Conservation (phyloP, 2,113 vertebrate genomes). For the Zapus hudsonius region DNA sequence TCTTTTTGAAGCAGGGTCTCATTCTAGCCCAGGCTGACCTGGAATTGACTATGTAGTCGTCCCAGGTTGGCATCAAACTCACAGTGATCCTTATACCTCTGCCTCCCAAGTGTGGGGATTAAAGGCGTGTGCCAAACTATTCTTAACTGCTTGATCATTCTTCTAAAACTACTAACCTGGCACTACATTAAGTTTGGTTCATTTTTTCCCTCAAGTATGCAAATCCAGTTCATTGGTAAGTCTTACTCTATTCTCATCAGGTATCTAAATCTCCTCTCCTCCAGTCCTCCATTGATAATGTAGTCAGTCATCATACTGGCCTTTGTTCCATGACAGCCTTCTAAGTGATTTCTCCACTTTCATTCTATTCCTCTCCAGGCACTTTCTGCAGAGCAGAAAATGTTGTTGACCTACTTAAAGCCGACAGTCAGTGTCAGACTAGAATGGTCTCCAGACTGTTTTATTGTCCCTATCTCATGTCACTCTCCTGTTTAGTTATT, state of each 20-base stretch:
- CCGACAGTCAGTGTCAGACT: too few relatives aligned
- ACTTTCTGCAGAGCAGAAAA: not conserved
- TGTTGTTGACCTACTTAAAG: not conserved
- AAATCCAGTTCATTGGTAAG: not conserved
- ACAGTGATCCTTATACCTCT: too few relatives aligned
- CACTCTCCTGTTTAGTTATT: not conserved
- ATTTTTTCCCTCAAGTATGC: not conserved
- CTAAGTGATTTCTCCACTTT: not conserved
- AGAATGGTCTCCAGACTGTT: not conserved
- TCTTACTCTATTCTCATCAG: not conserved
- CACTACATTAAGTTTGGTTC: not conserved
- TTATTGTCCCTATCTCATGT: not conserved
- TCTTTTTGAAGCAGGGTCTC: too few relatives aligned
- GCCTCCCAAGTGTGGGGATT: too few relatives aligned
- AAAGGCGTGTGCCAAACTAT: too few relatives aligned
- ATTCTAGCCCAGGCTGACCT: too few relatives aligned
- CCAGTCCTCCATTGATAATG: not conserved
- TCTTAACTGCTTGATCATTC: not conserved
- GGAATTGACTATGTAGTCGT: too few relatives aligned
- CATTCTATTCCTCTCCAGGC: not conserved
- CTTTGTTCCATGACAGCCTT: not conserved
- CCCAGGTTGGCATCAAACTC: too few relatives aligned
- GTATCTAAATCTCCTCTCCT: not conserved
- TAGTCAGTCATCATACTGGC: not conserved
- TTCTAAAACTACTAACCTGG: not conserved